Evolutionary conservation across 2,113 vertebrate genomes (phyloP).

Genomic region (Stegostoma tigrinum): DNA sequence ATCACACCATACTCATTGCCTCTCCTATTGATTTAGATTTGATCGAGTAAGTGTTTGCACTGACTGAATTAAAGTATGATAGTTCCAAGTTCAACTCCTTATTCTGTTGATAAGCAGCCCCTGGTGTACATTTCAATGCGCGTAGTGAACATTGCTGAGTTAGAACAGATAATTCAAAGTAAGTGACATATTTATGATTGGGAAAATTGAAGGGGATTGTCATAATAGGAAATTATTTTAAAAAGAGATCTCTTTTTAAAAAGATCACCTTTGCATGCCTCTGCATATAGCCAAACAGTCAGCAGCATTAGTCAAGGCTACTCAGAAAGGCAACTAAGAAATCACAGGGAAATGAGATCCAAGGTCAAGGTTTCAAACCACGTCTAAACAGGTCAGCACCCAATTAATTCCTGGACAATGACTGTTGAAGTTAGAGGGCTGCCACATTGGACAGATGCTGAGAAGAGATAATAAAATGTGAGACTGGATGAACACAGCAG

Average conservation of each 20-base stretch:
- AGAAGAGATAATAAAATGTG: no score
- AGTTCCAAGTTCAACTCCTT: neutral
- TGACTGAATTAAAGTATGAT: neutral
- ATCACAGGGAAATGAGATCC: neutral
- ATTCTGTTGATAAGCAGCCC: neutral
- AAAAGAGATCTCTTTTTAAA: no score
- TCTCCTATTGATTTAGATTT: neutral
- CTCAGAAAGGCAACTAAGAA: neutral
- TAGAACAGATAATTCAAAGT: neutral
- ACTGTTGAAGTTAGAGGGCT: neutral
- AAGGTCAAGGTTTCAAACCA: neutral
- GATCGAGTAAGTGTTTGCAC: neutral
- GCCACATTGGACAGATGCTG: neutral
- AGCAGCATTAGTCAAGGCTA: neutral
- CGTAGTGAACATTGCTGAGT: neutral
- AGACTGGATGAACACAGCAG: no score
- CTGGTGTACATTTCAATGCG: neutral
- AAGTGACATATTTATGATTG: neutral
- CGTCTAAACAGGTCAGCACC: neutral
- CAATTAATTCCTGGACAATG: neutral
- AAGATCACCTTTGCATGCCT: neutral
- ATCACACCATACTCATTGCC: neutral
- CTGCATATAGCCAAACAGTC: neutral
- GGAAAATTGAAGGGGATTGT: neutral
- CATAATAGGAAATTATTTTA: neutral